Percentiles rank a stretch among this genome's conserved stretches.
phyloP scores from a whole-genome alignment of 2,113 vertebrate species.

The Leptosomus discolor region DNA sequence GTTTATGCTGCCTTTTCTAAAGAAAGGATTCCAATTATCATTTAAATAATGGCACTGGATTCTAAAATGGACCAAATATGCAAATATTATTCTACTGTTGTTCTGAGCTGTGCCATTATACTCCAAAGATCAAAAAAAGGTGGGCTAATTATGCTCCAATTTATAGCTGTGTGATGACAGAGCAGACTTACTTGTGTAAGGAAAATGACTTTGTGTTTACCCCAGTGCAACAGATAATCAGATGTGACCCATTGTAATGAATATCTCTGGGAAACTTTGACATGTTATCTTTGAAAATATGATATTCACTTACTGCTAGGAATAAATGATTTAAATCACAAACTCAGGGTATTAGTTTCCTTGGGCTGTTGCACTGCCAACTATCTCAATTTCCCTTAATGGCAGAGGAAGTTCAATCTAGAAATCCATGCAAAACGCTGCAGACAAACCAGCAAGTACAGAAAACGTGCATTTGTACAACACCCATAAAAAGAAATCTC shows the following conservation, averaged over 20 bases:
- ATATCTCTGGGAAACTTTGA: conserved; percentile 8
- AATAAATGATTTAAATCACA: neutral
- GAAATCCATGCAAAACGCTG: neutral
- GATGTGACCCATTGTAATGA: neutral
- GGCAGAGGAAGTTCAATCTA: neutral
- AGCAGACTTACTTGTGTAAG: neutral
- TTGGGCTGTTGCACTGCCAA: neutral
- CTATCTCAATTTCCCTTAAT: neutral
- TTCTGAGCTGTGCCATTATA: neutral
- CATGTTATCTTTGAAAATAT: conserved; percentile 9
- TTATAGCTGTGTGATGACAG: neutral
- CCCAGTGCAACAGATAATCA: neutral
- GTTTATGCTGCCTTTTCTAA: conserved; percentile 17
- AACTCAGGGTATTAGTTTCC: neutral
- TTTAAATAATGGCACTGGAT: conserved; percentile 24
- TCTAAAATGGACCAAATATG: conserved; percentile 16
- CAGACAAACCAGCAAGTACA: neutral
- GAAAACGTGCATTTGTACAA: neutral
- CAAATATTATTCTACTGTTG: neutral
- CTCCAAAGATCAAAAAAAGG: neutral
- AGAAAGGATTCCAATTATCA: conserved; percentile 18
- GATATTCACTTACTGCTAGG: neutral
- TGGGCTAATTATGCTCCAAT: neutral
- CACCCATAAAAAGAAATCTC: neutral
- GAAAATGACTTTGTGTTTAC: neutral